These are phyloP conservation scores for Pollenia angustigena DNA, from an alignment of 2,888 invertebrate genomes.

Conservation along the genomic window DNA sequence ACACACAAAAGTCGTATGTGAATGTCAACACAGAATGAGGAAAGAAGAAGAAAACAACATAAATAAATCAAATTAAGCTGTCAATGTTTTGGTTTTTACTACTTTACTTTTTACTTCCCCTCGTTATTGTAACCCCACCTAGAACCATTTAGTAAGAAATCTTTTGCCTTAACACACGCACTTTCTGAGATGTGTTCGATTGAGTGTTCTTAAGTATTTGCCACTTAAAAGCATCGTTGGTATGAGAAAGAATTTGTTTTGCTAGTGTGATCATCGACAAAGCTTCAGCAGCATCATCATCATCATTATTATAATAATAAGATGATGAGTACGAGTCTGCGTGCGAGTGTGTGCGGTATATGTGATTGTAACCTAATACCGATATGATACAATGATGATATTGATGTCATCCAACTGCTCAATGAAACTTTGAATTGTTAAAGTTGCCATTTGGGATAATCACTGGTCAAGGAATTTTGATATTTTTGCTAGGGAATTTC, in stretches of 20 bases:
- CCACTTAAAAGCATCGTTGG: conserved; percentile 35
- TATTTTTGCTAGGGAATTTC: neutral
- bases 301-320: neutral
- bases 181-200: neutral
- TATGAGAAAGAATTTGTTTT: conserved; percentile 14
- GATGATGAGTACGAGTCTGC: neutral
- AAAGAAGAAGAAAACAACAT: conserved; percentile 31
- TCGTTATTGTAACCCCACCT: neutral
- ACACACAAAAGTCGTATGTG: conserved; percentile 35
- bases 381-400: conserved; percentile 28
- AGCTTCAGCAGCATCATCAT: neutral
- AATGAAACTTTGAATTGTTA: conserved; percentile 31
- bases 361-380: conserved; percentile 38
- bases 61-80: conserved; percentile 73
- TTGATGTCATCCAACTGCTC: conserved; percentile 24
- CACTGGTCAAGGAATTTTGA: neutral
- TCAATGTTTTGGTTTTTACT: conserved; percentile 61
- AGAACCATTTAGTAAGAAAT: neutral
- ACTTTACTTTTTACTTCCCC: conserved; percentile 5
- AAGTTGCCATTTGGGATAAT: conserved; percentile 35
- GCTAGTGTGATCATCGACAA: neutral
- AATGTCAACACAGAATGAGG: conserved; percentile 35
- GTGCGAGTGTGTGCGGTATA: conserved; percentile 4
- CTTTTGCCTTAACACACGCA: conserved; percentile 26
- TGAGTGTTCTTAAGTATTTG: conserved; percentile 29